Conservation (phyloP, 2,888 invertebrate species). For the Nomada fabriciana region DNA sequence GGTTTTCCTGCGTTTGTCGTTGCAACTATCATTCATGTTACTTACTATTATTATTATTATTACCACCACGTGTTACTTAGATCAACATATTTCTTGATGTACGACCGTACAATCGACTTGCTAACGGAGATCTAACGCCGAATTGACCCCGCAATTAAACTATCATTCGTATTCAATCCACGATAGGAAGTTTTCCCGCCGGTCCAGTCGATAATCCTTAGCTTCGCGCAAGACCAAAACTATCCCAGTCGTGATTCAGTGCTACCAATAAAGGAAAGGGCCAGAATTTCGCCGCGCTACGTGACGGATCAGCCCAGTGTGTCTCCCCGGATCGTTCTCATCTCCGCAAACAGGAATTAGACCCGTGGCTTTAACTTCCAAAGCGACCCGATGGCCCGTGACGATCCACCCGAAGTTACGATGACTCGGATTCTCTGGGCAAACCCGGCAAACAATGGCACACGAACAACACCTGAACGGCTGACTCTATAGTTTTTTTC, state of each 20-base stretch:
- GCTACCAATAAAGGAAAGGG: constrained; percentile 2
- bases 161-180: background rate
- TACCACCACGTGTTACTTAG: no score
- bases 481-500: constrained; percentile 55
- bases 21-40: no score
- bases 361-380: constrained; percentile 34
- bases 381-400: constrained; percentile 49
- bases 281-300: constrained; percentile 3
- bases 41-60: no score
- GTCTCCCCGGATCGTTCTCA: constrained; percentile 6
- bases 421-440: constrained; percentile 35
- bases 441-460: constrained; percentile 44
- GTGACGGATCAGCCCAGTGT: constrained; percentile 27
- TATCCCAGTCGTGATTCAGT: background rate
- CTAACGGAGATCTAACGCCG: background rate
- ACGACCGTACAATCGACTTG: background rate
- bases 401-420: constrained; percentile 27
- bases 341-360: constrained; percentile 47
- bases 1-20: no score
- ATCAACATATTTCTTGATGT: no score
- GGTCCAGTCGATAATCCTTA: background rate
- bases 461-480: constrained; percentile 62
- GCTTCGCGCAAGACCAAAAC: no score
- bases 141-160: background rate
- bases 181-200: no score